A percentile compares a stretch with the other conserved stretches of the same genome.
Evolutionary conservation across 2,888 invertebrate genomes (phyloP).

Genomic region (Glaucopsyche alexis): DNA sequence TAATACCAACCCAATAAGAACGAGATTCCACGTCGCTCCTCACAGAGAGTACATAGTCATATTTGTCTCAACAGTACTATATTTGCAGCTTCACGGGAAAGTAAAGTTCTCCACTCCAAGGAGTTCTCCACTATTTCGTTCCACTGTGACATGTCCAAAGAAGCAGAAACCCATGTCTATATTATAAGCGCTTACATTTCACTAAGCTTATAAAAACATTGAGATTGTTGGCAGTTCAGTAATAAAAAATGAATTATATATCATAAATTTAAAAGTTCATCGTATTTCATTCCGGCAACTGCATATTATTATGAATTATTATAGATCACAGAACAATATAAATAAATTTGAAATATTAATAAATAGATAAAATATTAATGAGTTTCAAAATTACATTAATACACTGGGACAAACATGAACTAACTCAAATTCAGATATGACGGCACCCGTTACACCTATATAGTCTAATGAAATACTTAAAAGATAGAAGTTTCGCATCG

Average conservation of each 20-base stretch:
- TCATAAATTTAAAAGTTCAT: slow-evolving; percentile 45
- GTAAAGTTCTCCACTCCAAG: slow-evolving; percentile 43
- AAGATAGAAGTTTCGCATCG: slow-evolving; percentile 56
- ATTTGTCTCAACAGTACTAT: slow-evolving; percentile 48
- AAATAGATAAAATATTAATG: slow-evolving; percentile 44
- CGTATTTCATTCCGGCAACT: slow-evolving; percentile 19
- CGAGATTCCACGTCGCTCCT: slow-evolving; percentile 33
- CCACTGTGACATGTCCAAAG: slow-evolving; percentile 67
- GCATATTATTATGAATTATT: slow-evolving; percentile 25
- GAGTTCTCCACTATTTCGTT: no score
- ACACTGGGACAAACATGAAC: slow-evolving; percentile 66
- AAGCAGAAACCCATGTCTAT: slow-evolving; percentile 65
- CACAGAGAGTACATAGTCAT: slow-evolving; percentile 46
- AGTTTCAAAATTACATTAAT: slow-evolving; percentile 37
- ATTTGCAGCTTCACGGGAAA: slow-evolving; percentile 66
- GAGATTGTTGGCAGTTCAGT: slow-evolving; percentile 64
- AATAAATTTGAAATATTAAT: slow-evolving; percentile 28
- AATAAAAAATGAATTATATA: slow-evolving; percentile 25
- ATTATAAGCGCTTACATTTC: slow-evolving; percentile 62
- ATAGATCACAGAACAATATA: slow-evolving; percentile 20
- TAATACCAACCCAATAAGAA: slow-evolving; percentile 42
- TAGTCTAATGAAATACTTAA: slow-evolving; percentile 76
- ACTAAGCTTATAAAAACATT: slow-evolving; percentile 61
- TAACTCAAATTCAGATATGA: slow-evolving; percentile 77
- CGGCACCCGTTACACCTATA: slow-evolving; percentile 67